Evolutionary conservation across 2,888 invertebrate species (phyloP), one percentile per base, ranked within the genome.

Genomic region (Balanococcus diminutus): DNA sequence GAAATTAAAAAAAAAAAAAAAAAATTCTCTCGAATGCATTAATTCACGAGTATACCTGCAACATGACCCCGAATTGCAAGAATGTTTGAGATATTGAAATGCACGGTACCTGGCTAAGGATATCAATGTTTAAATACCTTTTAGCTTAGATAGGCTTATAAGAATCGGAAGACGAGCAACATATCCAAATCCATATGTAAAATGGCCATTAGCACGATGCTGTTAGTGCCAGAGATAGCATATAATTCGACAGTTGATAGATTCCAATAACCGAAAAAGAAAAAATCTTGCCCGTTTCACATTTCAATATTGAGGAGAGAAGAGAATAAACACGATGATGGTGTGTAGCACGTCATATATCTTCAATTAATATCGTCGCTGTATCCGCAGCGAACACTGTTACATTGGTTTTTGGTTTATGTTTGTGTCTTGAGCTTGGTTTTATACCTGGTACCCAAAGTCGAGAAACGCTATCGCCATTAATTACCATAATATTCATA

Each of bases 121-220:
- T n/a, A 46, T 8, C 16, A n/a, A n/a, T 16, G 16, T 46, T 1
- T 6, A 4, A 9, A 11, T 42, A 42, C 39, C n/a, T n/a, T n/a
- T n/a, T n/a, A n/a, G n/a, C n/a, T n/a, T 56, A 56, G 16, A 61
- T 4, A 61, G 2, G 46, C 16, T 8, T 61, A 61, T 61, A 16
- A 14, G 22, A 61, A 61, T n/a, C n/a, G n/a, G 67, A 67, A 28
- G 22, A 51, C 16, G 61, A 61, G n/a, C 3, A 46, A 61, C 61
- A 25, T 61, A n/a, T n/a, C n/a, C 61, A 32, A 72, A 72, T 32
- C 6, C 32, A 72, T n/a, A n/a, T 32, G 16, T 32, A 72, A 32
- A 32, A 72, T 72, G 72, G 32, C 72, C 72, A 72, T 72, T 72
- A 72, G 32, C 72, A 72, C 72, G 72, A 72, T 32, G 72, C 5